Evolutionary conservation across 64 coral and sea anemone species (phyloP).

Genomic region (Pocillopora verrucosa): DNA sequence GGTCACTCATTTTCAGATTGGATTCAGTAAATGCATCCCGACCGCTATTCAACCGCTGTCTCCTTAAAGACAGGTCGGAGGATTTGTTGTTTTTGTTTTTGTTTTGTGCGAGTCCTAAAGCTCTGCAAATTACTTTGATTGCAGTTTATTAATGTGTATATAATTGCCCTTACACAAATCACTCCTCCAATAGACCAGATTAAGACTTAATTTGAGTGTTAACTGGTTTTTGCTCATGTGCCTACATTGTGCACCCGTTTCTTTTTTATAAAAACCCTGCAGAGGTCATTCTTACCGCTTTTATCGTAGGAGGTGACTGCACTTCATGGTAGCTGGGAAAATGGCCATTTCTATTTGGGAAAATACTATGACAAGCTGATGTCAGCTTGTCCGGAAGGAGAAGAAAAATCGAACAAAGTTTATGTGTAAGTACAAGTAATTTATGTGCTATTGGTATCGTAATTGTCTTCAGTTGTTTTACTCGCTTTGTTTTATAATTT

Average conservation of each 20-base stretch:
- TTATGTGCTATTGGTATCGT: neutral
- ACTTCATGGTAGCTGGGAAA: conserved; percentile 86
- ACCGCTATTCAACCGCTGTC: too few relatives aligned
- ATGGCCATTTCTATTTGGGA: conserved; percentile 94
- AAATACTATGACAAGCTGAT: conserved; percentile 98
- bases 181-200: too few relatives aligned
- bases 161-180: too few relatives aligned
- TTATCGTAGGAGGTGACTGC: conserved; percentile 71
- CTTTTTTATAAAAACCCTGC: too few relatives aligned
- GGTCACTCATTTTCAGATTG: too few relatives aligned
- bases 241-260: too few relatives aligned
- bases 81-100: neutral
- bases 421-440: conserved; percentile 46
- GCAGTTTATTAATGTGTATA: neutral
- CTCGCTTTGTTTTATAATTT: too few relatives aligned
- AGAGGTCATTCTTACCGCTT: neutral
- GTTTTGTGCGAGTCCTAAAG: neutral
- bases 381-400: conserved; percentile 70
- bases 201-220: too few relatives aligned
- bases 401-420: conserved; percentile 78
- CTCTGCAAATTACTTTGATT: neutral
- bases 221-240: too few relatives aligned
- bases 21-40: too few relatives aligned
- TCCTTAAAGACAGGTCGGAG: too few relatives aligned
- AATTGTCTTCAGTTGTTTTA: too few relatives aligned